Evolutionary conservation across 2,888 invertebrate genomes (phyloP).

Genomic region (Sisyra terminalis): DNA sequence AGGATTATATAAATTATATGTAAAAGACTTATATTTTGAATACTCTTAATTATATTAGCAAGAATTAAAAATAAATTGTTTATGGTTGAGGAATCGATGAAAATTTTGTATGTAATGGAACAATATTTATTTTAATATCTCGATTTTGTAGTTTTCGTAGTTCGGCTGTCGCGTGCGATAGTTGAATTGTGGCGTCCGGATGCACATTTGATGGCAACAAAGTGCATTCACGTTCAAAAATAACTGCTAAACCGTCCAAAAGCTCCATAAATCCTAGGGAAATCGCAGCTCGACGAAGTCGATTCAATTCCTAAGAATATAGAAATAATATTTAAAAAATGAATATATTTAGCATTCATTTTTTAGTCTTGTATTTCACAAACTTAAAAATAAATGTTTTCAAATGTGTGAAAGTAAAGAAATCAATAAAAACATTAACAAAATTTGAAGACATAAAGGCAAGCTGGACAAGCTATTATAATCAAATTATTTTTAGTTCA

Average conservation of each 20-base stretch:
- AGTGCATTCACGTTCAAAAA: slow-evolving; percentile 79
- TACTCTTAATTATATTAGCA: not conserved
- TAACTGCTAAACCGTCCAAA: slow-evolving; percentile 66
- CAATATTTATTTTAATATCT: slow-evolving; percentile 25
- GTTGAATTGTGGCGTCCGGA: slow-evolving; percentile 75
- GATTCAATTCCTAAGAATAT: slow-evolving; percentile 63
- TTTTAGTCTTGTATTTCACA: too few relatives aligned
- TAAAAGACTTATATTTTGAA: not conserved
- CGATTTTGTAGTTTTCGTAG: slow-evolving; percentile 52
- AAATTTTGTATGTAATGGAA: slow-evolving; percentile 24
- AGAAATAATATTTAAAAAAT: not conserved
- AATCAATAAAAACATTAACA: too few relatives aligned
- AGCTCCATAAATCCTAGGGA: slow-evolving; percentile 83
- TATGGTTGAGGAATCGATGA: slow-evolving; percentile 13
- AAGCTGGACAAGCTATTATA: too few relatives aligned
- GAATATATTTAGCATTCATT: too few relatives aligned
- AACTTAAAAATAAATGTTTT: too few relatives aligned
- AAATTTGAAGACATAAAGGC: too few relatives aligned
- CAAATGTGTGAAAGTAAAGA: too few relatives aligned
- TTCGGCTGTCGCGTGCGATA: slow-evolving; percentile 74
- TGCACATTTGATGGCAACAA: slow-evolving; percentile 60
- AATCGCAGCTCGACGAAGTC: slow-evolving; percentile 76
- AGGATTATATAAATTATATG: not conserved
- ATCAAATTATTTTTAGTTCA: too few relatives aligned
- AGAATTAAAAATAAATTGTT: not conserved